Conservation (phyloP, 2,797 vertebrate species). For the Poliocrania exsul region DNA sequence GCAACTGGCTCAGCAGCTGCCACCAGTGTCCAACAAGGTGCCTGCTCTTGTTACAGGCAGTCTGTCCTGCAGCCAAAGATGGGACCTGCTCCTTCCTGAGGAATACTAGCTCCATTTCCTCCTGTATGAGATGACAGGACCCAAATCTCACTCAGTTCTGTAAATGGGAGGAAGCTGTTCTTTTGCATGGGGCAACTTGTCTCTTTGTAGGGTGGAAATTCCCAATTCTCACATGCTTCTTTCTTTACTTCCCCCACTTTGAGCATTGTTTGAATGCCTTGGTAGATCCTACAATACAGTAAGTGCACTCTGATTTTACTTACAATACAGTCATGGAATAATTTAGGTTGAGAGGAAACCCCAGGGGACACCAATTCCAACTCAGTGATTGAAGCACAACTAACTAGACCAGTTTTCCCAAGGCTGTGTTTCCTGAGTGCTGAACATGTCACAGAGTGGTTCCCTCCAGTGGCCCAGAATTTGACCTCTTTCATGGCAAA, state of each 20-base stretch:
- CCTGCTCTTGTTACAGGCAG: neutral
- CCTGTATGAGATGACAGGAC: neutral
- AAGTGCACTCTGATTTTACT: neutral
- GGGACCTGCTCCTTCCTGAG: neutral
- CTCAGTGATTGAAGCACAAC: neutral
- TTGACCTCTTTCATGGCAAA: neutral
- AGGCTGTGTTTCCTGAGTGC: neutral
- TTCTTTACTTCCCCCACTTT: neutral
- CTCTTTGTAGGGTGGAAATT: neutral
- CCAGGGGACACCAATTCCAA: neutral
- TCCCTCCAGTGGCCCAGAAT: neutral
- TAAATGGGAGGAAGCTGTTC: neutral
- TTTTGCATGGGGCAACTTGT: neutral
- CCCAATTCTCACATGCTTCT: neutral
- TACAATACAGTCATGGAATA: neutral
- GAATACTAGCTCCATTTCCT: neutral
- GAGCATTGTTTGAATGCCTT: neutral
- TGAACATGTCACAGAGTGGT: neutral
- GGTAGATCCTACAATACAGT: neutral
- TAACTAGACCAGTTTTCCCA: neutral
- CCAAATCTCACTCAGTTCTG: neutral
- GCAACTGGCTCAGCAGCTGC: neutral
- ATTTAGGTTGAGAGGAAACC: neutral
- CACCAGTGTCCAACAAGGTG: rapidly evolving
- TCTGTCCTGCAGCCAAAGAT: neutral